Percentiles rank a stretch among this genome's conserved stretches.
phyloP scores from a whole-genome alignment of 2,888 invertebrate species.

The Oscheius sp. region DNA sequence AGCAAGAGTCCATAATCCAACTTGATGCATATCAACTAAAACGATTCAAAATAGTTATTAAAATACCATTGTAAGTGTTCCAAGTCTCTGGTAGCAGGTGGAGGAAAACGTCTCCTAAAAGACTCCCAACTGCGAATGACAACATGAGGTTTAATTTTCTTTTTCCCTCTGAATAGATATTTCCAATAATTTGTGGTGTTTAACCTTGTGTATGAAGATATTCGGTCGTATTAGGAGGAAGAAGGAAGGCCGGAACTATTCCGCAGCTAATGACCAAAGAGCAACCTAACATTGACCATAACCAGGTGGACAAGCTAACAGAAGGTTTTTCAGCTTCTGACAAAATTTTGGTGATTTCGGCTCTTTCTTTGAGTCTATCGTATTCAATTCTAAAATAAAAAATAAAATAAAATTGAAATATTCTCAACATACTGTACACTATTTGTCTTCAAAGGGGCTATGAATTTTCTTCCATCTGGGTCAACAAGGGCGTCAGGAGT shows the following conservation, averaged over 20 bases:
- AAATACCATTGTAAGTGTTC: constrained; percentile 28
- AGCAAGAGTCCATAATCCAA: constrained; percentile 54
- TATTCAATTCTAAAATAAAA: constrained; percentile 45
- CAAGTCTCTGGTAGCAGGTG: constrained; percentile 64
- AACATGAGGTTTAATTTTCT: constrained; percentile 52
- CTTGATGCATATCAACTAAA: constrained; percentile 34
- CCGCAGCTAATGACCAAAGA: constrained; percentile 54
- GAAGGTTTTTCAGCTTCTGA: not conserved
- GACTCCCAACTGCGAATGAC: constrained; percentile 61
- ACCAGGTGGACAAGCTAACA: constrained; percentile 42
- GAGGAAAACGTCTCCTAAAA: constrained; percentile 64
- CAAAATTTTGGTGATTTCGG: constrained; percentile 32
- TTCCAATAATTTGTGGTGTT: too few species aligned
- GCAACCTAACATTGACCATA: constrained; percentile 52
- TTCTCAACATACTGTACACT: constrained; percentile 38
- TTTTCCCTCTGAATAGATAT: constrained; percentile 52
- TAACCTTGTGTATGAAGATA: constrained; percentile 46
- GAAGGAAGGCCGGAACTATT: constrained; percentile 55
- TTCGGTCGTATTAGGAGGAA: constrained; percentile 49
- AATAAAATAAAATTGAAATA: not conserved
- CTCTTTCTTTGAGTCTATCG: constrained; percentile 43
- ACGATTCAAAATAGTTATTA: not conserved
- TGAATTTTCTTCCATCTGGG: constrained; percentile 44
- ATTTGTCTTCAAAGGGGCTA: constrained; percentile 41
- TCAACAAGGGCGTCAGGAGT: constrained; percentile 39